Base-by-base conservation (phyloP, 1,140 invertebrate genomes). In the Ips nitidus region DNA sequence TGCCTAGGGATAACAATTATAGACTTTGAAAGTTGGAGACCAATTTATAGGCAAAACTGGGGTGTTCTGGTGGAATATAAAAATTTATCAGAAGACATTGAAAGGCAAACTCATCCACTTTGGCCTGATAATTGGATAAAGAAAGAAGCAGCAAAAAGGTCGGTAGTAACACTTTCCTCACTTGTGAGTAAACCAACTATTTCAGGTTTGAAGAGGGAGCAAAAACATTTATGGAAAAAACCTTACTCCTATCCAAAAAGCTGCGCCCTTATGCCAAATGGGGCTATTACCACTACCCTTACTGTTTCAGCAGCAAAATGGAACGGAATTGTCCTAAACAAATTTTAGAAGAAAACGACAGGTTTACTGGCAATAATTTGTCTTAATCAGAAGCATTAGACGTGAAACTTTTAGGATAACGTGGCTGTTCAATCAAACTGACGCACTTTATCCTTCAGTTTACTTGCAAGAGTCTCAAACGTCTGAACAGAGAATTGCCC, bases 1-100 rank as follows among this genome's bases (percentile, higher is more conserved):
- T 41, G 36, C 52, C 56, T 70, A 83, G 91, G 92, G 2, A 52
- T 93, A 0, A 91, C 84, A 1, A 84, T 94, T 5, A 91, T 94
- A 73, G 92, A 94, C 80, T 93, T 93, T 78, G 92, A 94, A 78
- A 89, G 88, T 7, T 94, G 92, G 92, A 79, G 91, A 52, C 92
- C 92, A 2, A 83, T 91, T 2, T 93, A 86, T 74, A 81, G 89
- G 1, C 86, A 91, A 80, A 89, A 94, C 82, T 91, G 89, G 83
- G 89, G 87, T 2, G 81, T 81, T 1, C 77, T 91, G 3, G 73
- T 80, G 1, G 82, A 83, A 0, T 91, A 92, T 75, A 87, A 87
- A 62, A 83, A 87, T n/a, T 74, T 87, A 2, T 91, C 90, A 0
- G 75, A 84, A 3, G 76, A 86, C 8, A 80, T 89, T 4, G 89